These are phyloP conservation scores for Scotopteryx bipunctaria DNA, from an alignment of 2,888 invertebrate species.

Conservation along the genomic window DNA sequence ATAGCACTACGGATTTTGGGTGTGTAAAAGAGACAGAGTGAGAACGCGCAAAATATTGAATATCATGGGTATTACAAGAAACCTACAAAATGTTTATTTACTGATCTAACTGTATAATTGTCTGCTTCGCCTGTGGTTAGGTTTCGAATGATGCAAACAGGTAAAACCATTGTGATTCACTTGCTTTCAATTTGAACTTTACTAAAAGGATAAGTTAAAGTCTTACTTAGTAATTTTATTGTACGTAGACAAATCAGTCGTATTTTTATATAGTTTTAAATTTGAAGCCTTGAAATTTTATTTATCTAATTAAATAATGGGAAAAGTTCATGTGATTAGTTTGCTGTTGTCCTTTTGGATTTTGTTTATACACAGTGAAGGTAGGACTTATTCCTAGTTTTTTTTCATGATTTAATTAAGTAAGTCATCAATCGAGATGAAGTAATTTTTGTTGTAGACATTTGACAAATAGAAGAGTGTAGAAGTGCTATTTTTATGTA, in stretches of 20 bases:
- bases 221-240: conserved; percentile 9
- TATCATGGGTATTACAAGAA: too few species aligned
- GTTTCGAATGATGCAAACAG: conserved; percentile 18
- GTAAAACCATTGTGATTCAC: conserved; percentile 30
- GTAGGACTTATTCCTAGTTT: conserved; percentile 11
- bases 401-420: too few species aligned
- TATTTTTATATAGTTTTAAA: background rate
- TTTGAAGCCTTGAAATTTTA: too few species aligned
- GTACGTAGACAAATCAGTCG: conserved; percentile 11
- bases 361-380: conserved; percentile 27
- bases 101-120: background rate
- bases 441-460: too few species aligned
- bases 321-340: conserved; percentile 21
- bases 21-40: too few species aligned
- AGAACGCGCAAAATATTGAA: too few species aligned
- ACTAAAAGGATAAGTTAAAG: background rate
- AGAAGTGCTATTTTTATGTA: too few species aligned
- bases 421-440: too few species aligned
- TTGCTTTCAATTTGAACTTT: background rate
- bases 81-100: too few species aligned
- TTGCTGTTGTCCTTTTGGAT: conserved; percentile 26
- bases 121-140: background rate
- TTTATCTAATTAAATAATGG: conserved; percentile 11
- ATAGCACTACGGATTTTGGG: too few species aligned
- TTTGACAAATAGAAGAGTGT: too few species aligned